Base-by-base conservation (phyloP, 2,888 invertebrate species). In the Phortica okadai region DNA sequence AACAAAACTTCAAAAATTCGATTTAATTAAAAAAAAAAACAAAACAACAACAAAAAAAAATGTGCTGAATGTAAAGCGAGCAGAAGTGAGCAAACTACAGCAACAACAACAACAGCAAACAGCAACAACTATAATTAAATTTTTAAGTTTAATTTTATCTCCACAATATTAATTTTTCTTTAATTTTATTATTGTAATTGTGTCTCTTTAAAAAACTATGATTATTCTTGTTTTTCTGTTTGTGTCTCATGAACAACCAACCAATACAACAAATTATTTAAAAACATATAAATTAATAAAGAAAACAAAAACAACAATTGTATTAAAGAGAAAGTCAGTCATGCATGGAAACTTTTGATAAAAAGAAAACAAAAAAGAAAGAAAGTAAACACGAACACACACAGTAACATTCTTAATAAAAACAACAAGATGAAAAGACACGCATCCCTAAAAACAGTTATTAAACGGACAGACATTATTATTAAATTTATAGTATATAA, bases 61-160 rank as follows among this genome's bases (percentile, higher is more conserved):
- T 21, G 16, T 78, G 74, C 76, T 50, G 50, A 50, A 33, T 33
- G 3, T 33, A 33, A 33, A 33, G 33, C 33, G 33, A 33, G 33
- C 2, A 33, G 33, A 14, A 50, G 21, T 21, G 21, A 50, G 50
- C 14, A 50, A 8, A 50, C 8, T 50, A 50, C 16, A 59, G 11
- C n/a, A 79, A 75, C 74, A 77, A 75, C 74, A 77, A 79, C 62
- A 76, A 75, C 76, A 21, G 11, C n/a, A n/a, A 79, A 75, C 74
- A 77, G 76, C 76, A 79, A 79, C 62, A 76, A 75, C 76, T 8
- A 75, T 72, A 74, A 75, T 4, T 69, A 74, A 44, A 64, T 74
- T 66, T 67, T 67, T 67, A 67, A 67, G 42, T 44, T 67, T 67
- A 67, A 67, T 67, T 67, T 44, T 67, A 67, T 44, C 44, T 64